Evolutionary conservation across 2,888 invertebrate genomes (phyloP).

Genomic region (Xanthorhoe designata): DNA sequence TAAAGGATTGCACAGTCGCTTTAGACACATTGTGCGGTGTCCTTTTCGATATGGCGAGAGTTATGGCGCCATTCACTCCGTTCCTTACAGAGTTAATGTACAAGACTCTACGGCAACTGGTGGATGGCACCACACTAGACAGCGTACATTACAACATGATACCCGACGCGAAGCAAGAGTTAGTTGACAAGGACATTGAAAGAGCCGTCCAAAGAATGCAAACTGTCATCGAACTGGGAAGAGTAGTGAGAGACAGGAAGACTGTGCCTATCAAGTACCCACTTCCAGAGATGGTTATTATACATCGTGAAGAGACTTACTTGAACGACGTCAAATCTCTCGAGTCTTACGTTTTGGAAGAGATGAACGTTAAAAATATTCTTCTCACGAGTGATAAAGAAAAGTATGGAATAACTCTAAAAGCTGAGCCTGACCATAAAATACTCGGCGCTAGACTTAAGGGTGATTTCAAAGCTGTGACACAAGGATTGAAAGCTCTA

Average conservation of each 20-base stretch:
- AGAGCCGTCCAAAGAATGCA: slow-evolving; percentile 97
- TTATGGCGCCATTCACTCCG: slow-evolving; percentile 99
- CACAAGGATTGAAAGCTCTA: slow-evolving; percentile 91
- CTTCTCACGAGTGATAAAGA: slow-evolving; percentile 95
- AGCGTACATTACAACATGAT: slow-evolving; percentile 97
- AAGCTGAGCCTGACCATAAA: slow-evolving; percentile 98
- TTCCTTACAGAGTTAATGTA: slow-evolving; percentile 98
- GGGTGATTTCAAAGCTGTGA: slow-evolving; percentile 95
- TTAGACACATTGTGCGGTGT: slow-evolving; percentile 95
- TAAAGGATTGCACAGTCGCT: slow-evolving; percentile 92
- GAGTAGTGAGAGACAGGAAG: slow-evolving; percentile 96
- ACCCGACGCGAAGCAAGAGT: slow-evolving; percentile 88
- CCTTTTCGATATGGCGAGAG: slow-evolving; percentile 93
- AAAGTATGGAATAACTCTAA: slow-evolving; percentile 95
- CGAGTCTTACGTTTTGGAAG: slow-evolving; percentile 94
- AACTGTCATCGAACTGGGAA: slow-evolving; percentile 96
- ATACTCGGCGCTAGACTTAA: slow-evolving; percentile 95
- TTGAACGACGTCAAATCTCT: slow-evolving; percentile 92
- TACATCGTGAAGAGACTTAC: slow-evolving; percentile 93
- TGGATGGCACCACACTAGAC: slow-evolving; percentile 83
- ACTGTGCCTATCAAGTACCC: slow-evolving; percentile 98
- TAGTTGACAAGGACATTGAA: slow-evolving; percentile 95
- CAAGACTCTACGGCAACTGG: slow-evolving; percentile 91
- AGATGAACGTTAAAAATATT: slow-evolving; percentile 95
- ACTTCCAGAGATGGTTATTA: slow-evolving; percentile 96